Percentiles rank a stretch among this genome's conserved stretches.
Conservation (phyloP, 2,797 vertebrate genomes). For the Xiphorhynchus erythropygius region DNA sequence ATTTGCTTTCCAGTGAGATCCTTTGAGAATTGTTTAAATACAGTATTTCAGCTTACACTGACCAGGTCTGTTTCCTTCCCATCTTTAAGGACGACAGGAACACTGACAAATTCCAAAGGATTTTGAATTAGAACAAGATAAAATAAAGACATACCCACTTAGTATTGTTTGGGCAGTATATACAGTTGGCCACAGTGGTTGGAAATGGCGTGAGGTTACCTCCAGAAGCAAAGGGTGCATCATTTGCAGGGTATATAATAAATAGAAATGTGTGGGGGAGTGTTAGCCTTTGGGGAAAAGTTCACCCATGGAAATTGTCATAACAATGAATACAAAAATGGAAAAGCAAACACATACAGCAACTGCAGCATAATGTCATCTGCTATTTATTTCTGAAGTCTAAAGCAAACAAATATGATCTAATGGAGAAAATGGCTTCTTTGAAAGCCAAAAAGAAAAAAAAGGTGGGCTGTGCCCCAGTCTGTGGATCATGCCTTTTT, state of each 20-base stretch:
- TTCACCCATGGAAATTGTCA: not conserved
- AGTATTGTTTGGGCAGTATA: not conserved
- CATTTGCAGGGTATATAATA: not conserved
- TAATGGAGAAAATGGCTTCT: conserved; percentile 8
- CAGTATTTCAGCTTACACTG: not conserved
- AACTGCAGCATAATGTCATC: conserved; percentile 50
- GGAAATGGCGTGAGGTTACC: not conserved
- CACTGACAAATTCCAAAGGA: not conserved
- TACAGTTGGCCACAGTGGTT: not conserved
- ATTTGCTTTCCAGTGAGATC: not conserved
- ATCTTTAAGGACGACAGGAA: not conserved
- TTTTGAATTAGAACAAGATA: not conserved
- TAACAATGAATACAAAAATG: not conserved
- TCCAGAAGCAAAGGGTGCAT: not conserved
- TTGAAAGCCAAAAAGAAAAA: not conserved
- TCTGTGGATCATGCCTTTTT: conserved; percentile 4
- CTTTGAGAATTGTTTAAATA: not conserved
- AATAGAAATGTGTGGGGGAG: not conserved
- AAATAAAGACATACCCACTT: not conserved
- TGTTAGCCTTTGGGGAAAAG: not conserved
- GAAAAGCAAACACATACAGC: not conserved
- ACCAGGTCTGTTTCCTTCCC: not conserved
- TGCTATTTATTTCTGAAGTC: conserved; percentile 55
- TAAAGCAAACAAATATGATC: conserved; percentile 44
- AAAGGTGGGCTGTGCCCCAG: not conserved